These are phyloP conservation scores for Streptopelia turtur DNA, from an alignment of 2,797 vertebrate species.

Conservation along the genomic window DNA sequence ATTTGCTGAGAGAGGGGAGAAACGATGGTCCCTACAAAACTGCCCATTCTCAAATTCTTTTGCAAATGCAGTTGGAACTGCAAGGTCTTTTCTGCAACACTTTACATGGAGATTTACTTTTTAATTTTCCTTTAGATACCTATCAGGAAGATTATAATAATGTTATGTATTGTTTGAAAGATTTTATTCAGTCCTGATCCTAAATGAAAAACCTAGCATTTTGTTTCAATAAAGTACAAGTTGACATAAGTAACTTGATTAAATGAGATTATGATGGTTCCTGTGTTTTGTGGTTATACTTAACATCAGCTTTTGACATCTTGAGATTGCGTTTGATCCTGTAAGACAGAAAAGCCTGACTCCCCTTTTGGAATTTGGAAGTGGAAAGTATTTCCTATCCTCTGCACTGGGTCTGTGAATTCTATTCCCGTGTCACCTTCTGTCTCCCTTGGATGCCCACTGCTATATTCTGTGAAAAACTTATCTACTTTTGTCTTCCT, in stretches of 20 bases:
- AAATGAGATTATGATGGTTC: background rate
- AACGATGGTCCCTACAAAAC: background rate
- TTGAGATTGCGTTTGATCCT: background rate
- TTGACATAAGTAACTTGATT: background rate
- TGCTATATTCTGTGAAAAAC: background rate
- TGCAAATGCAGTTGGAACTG: background rate
- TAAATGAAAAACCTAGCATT: background rate
- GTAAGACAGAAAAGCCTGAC: background rate
- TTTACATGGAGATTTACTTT: background rate
- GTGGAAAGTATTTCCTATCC: background rate
- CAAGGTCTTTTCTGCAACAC: background rate
- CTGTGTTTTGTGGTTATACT: background rate
- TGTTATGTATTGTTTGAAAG: background rate
- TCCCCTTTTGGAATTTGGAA: background rate
- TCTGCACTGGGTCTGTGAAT: background rate
- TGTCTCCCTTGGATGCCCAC: background rate
- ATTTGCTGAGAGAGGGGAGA: background rate
- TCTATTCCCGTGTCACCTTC: background rate
- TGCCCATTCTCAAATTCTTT: background rate
- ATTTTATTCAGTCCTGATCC: background rate
- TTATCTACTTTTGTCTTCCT: background rate
- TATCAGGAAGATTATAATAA: background rate
- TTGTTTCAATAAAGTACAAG: background rate
- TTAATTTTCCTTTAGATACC: background rate
- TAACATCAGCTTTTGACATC: background rate